Base-by-base conservation (phyloP, 2,797 vertebrate genomes). In the Dromococcyx pavoninus region DNA sequence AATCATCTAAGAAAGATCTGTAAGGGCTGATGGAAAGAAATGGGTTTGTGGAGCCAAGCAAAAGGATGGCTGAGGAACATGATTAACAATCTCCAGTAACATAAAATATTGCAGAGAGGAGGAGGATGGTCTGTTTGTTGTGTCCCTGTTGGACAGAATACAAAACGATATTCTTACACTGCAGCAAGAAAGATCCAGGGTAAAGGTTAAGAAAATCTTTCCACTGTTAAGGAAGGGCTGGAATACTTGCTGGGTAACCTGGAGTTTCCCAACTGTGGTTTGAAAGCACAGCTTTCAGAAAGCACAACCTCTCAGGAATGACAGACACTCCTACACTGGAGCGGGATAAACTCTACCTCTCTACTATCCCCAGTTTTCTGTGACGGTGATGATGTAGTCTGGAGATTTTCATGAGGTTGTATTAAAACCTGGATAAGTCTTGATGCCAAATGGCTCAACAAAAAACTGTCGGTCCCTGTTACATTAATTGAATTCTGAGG, bases 341-440 rank as follows among this genome's bases (percentile, higher is more conserved):
- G 48, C 43, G 66, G 64, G 56, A 56, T 9, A 50, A 80, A 82
- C 15, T 37, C 41, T 28, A 4, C 32, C 10, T 57, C 16, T 72
- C 37, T 50, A 2, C 14, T 14, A 73, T 48, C 44, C 13, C 30
- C 0, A 0, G 39, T 88, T 30, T 67, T 27, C 48, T 32, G 1
- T 28, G 32, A 14, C 37, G 32, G 11, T 7, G 17, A 33, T 54
- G 30, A 61, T 83, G 28, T 13, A 50, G 19, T 43, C 74, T 66
- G 37, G n/a, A 74, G 54, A 58, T 56, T 72, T 88, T 77, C 6
- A 39, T 19, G 21, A 35, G 9, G 7, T 24, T 13, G 19, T 66
- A n/a, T 39, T 79, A 73, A 91, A 73, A 79, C 9, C 30, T 80
- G 57, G 57, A 71, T 13, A 91, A 48, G 61, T 16, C 15, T 9